These are phyloP conservation scores for Hormaphis cornu DNA, from an alignment of 1,140 invertebrate genomes.

Conservation along the genomic window DNA sequence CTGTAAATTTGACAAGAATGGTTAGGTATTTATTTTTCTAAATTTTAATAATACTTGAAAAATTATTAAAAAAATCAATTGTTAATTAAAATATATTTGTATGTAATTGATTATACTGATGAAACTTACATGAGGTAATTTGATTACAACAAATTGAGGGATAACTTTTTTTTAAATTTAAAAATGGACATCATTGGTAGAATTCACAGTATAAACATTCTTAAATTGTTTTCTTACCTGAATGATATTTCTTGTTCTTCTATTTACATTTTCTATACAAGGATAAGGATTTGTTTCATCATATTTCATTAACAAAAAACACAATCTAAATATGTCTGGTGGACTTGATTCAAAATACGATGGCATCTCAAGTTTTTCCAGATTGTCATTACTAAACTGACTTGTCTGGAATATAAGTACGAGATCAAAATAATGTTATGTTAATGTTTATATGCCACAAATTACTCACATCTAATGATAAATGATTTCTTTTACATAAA, in stretches of 20 bases:
- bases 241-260: slow-evolving; percentile 59
- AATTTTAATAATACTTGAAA: too few relatives aligned
- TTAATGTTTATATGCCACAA: neutral
- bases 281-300: slow-evolving; percentile 50
- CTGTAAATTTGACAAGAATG: too few relatives aligned
- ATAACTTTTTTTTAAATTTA: too few relatives aligned
- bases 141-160: too few relatives aligned
- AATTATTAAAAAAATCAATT: too few relatives aligned
- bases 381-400: slow-evolving; percentile 48
- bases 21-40: too few relatives aligned
- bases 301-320: slow-evolving; percentile 55
- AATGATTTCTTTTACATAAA: slow-evolving; percentile 40
- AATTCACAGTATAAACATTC: neutral
- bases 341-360: slow-evolving; percentile 45
- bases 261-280: slow-evolving; percentile 46
- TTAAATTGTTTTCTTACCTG: slow-evolving; percentile 46
- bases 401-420: slow-evolving; percentile 40
- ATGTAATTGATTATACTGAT: too few relatives aligned
- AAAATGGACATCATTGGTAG: too few relatives aligned
- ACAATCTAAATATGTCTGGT: slow-evolving; percentile 58
- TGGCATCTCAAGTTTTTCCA: neutral
- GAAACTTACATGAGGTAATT: too few relatives aligned
- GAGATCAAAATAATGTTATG: neutral
- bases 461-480: neutral
- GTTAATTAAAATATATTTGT: too few relatives aligned